A percentile compares a stretch with the other conserved stretches of the same genome.
phyloP scores from a whole-genome alignment of 2,113 vertebrate genomes.

The Sceloporus tristichus region DNA sequence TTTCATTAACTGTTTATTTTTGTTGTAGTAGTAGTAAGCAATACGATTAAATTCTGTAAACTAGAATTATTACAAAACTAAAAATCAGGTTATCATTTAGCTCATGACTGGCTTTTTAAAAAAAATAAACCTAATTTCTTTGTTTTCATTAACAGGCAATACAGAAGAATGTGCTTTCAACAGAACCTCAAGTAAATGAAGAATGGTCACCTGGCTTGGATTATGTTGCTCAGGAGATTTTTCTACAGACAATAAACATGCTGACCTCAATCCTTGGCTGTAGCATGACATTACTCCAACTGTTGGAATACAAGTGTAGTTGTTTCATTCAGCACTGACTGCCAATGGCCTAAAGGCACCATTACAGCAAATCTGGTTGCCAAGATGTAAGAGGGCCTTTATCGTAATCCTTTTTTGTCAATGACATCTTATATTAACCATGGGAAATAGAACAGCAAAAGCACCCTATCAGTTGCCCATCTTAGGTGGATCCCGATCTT shows the following conservation, averaged over 20 bases:
- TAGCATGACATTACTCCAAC: constrained; percentile 26
- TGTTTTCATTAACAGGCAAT: not conserved
- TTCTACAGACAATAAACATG: constrained; percentile 21
- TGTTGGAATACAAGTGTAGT: constrained; percentile 6
- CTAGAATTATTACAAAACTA: not conserved
- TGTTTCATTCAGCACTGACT: constrained; percentile 23
- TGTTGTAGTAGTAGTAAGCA: not conserved
- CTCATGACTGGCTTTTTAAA: not conserved
- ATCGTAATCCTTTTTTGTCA: not conserved
- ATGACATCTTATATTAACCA: constrained; percentile 8
- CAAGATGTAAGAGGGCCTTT: not conserved
- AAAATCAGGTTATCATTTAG: not conserved
- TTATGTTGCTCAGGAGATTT: constrained; percentile 29
- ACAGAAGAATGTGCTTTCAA: not conserved
- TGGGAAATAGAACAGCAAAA: not conserved
- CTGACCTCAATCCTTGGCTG: constrained; percentile 28
- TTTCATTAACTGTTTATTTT: too few species aligned
- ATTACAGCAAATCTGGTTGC: constrained; percentile 19
- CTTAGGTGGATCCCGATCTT: not conserved
- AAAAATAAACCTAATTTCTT: not conserved
- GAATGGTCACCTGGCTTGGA: constrained; percentile 20
- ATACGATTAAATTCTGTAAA: not conserved
- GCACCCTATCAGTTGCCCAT: not conserved
- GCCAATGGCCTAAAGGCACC: constrained; percentile 21
- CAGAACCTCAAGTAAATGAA: not conserved